A percentile compares a stretch with the other conserved stretches of the same genome.
Evolutionary conservation across 2,888 invertebrate species (phyloP).

Genomic region (Julus scandinavius): DNA sequence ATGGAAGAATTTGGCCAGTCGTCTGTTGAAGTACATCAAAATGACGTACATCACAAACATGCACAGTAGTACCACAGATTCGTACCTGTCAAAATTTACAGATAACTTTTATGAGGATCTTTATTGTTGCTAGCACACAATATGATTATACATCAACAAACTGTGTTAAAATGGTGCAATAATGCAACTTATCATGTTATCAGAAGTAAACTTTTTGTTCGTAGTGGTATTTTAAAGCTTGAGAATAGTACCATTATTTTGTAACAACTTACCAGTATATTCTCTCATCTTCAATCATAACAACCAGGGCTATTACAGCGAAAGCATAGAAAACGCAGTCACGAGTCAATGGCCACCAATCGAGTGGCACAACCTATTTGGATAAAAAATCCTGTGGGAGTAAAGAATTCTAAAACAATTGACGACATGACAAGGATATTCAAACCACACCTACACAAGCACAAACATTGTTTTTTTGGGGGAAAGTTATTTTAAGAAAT

Average conservation of each 20-base stretch:
- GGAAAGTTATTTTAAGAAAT: not conserved
- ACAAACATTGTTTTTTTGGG: not conserved
- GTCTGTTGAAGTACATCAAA: slow-evolving; percentile 81
- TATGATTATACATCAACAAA: no score
- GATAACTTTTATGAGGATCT: not conserved
- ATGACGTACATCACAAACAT: slow-evolving; percentile 90
- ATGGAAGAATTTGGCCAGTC: slow-evolving; percentile 2
- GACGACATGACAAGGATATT: not conserved
- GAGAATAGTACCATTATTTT: slow-evolving; percentile 17
- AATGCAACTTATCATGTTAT: no score
- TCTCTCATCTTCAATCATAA: slow-evolving; percentile 83
- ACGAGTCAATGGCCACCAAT: slow-evolving; percentile 94
- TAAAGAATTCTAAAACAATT: slow-evolving; percentile 42
- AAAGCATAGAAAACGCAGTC: slow-evolving; percentile 93
- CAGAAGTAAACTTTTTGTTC: not conserved
- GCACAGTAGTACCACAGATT: slow-evolving; percentile 84
- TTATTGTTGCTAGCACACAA: no score
- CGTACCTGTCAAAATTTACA: slow-evolving; percentile 74
- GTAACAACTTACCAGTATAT: slow-evolving; percentile 79
- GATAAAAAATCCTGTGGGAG: slow-evolving; percentile 49
- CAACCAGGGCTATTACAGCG: slow-evolving; percentile 87
- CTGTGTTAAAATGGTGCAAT: no score
- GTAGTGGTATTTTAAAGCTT: no score
- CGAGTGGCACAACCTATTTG: slow-evolving; percentile 70
- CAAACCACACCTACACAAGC: not conserved